Evolutionary conservation across 2,797 vertebrate species (phyloP).

Genomic region (Meriones psammophilus): DNA sequence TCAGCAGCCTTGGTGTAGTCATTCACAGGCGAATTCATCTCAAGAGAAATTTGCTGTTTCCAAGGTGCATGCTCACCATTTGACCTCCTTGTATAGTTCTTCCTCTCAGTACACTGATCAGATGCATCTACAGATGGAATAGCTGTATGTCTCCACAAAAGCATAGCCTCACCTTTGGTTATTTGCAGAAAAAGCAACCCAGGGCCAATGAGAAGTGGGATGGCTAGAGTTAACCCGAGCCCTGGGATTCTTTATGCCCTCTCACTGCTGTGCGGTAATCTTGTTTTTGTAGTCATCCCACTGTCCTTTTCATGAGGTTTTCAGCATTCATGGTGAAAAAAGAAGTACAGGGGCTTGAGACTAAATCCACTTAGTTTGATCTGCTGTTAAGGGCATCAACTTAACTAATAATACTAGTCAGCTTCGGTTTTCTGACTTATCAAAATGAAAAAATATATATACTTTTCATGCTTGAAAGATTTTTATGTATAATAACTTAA

Average conservation of each 20-base stretch:
- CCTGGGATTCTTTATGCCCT: not conserved
- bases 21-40: not conserved
- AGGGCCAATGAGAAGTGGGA: not conserved
- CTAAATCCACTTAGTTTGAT: not conserved
- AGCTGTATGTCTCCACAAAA: not conserved
- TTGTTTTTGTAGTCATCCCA: not conserved
- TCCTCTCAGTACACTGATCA: not conserved
- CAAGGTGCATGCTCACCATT: not conserved
- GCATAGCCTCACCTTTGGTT: not conserved
- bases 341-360: not conserved
- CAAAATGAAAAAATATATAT: constrained; percentile 10
- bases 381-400: not conserved
- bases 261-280: not conserved
- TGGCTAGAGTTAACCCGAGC: not conserved
- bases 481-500: not conserved
- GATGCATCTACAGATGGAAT: not conserved
- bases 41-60: not conserved
- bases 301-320: not conserved
- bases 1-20: not conserved
- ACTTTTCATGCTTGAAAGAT: not conserved
- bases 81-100: not conserved
- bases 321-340: not conserved
- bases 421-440: not conserved
- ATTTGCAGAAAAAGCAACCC: not conserved
- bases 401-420: not conserved